Percentiles rank a stretch among this genome's conserved stretches.
phyloP scores from a whole-genome alignment of 2,888 invertebrate genomes.

The Nymphalis polychloros region DNA sequence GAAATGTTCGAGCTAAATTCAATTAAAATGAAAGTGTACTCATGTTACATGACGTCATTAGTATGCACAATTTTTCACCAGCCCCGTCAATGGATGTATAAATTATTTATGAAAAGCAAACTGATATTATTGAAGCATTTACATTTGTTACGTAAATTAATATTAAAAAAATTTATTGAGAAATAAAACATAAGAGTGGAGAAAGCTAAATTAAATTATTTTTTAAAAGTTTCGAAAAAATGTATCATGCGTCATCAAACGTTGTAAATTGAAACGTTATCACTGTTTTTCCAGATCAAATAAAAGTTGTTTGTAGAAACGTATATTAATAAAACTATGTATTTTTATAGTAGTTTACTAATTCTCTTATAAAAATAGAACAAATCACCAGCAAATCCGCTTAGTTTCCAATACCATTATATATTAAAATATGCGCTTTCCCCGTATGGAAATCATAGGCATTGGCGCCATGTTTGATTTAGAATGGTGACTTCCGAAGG shows the following conservation, averaged over 20 bases:
- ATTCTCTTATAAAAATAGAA: slow-evolving; percentile 10
- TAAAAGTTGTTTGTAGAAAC: neutral
- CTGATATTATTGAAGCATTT: slow-evolving; percentile 42
- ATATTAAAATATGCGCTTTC: slow-evolving; percentile 69
- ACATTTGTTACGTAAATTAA: slow-evolving; percentile 34
- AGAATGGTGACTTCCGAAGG: slow-evolving; percentile 73
- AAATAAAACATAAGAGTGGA: neutral
- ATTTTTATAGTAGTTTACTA: neutral
- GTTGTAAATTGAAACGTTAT: too few relatives aligned
- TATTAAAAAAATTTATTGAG: slow-evolving; percentile 10
- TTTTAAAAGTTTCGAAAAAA: too few relatives aligned
- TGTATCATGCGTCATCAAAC: too few relatives aligned
- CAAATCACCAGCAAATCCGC: slow-evolving; percentile 48
- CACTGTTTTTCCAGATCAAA: too few relatives aligned
- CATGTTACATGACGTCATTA: slow-evolving; percentile 47
- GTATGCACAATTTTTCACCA: slow-evolving; percentile 56
- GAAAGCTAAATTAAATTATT: too few relatives aligned
- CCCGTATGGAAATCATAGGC: slow-evolving; percentile 54
- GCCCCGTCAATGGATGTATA: slow-evolving; percentile 49
- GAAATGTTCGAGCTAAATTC: slow-evolving; percentile 37
- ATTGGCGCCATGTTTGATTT: slow-evolving; percentile 75
- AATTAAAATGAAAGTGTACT: slow-evolving; percentile 50
- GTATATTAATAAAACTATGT: neutral
- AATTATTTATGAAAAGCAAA: slow-evolving; percentile 57
- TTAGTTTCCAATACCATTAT: slow-evolving; percentile 54